phyloP scores from a whole-genome alignment of 2,113 vertebrate species.

The Gobiocypris rarus region DNA sequence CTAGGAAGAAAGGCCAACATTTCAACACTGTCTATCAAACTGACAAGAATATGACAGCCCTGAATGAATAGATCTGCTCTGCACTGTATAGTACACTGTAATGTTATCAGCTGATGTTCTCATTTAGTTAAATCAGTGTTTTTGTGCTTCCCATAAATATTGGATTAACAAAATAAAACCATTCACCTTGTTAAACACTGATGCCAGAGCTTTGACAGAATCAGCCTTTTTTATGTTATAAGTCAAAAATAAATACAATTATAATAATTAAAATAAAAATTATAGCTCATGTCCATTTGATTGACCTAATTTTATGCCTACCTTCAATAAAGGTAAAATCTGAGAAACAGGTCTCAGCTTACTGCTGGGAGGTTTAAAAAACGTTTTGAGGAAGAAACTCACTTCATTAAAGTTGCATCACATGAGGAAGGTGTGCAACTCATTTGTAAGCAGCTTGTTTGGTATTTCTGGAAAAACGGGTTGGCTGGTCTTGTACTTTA shows the following conservation, averaged over 20 bases:
- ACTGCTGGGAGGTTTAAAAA: neutral
- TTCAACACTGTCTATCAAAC: slow-evolving; percentile 10
- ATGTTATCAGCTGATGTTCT: neutral
- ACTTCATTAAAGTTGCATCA: neutral
- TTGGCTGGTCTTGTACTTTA: neutral
- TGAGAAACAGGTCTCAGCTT: neutral
- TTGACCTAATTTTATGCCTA: neutral
- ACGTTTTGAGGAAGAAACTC: neutral
- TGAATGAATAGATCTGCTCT: neutral
- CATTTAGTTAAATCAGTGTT: slow-evolving; percentile 12
- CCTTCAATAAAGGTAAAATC: neutral
- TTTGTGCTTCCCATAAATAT: neutral
- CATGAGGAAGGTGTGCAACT: slow-evolving; percentile 12
- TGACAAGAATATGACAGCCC: neutral
- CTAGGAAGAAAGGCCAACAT: neutral
- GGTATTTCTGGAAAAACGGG: slow-evolving; percentile 38
- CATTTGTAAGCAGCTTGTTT: slow-evolving; percentile 9
- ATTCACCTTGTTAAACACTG: neutral
- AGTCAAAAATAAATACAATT: no score
- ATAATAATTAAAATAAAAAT: no score
- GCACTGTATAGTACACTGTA: neutral
- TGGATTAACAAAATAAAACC: neutral
- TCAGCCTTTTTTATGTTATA: neutral
- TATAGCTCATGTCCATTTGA: neutral
- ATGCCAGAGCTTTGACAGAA: neutral